Evolutionary conservation across 2,888 invertebrate species (phyloP).

Genomic region (Chaetogeoica ovagalla): DNA sequence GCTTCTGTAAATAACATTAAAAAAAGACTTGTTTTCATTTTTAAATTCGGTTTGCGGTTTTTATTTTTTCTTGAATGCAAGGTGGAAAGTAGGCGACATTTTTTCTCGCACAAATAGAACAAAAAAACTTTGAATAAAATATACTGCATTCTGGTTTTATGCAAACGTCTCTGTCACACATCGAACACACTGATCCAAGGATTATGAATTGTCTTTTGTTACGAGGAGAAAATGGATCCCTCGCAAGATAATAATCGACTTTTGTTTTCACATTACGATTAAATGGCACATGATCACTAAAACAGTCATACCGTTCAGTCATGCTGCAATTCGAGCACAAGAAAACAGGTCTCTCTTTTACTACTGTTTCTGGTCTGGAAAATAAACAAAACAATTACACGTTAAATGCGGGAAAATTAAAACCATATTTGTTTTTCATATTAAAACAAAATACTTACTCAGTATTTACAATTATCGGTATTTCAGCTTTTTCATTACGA

Average conservation of each 20-base stretch:
- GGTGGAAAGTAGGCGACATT: constrained; percentile 68
- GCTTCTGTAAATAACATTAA: too few relatives aligned
- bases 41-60: constrained; percentile 30
- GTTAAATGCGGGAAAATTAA: not conserved
- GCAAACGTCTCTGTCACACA: constrained; percentile 73
- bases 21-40: not conserved
- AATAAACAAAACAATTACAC: not conserved
- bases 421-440: not conserved
- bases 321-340: constrained; percentile 49
- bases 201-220: constrained; percentile 76
- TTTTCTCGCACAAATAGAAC: constrained; percentile 70
- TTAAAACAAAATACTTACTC: constrained; percentile 12
- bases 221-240: constrained; percentile 80
- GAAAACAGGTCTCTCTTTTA: constrained; percentile 43
- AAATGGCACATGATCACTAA: constrained; percentile 35
- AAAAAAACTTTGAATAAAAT: constrained; percentile 76
- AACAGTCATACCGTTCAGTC: constrained; percentile 53
- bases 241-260: constrained; percentile 78
- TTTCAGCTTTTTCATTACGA: not conserved
- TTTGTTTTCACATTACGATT: constrained; percentile 52
- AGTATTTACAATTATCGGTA: not conserved
- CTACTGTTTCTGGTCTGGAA: constrained; percentile 14
- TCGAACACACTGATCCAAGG: constrained; percentile 74
- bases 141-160: constrained; percentile 75
- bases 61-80: constrained; percentile 62